Conservation (phyloP, 2,888 invertebrate species). For the Leuctra nigra region DNA sequence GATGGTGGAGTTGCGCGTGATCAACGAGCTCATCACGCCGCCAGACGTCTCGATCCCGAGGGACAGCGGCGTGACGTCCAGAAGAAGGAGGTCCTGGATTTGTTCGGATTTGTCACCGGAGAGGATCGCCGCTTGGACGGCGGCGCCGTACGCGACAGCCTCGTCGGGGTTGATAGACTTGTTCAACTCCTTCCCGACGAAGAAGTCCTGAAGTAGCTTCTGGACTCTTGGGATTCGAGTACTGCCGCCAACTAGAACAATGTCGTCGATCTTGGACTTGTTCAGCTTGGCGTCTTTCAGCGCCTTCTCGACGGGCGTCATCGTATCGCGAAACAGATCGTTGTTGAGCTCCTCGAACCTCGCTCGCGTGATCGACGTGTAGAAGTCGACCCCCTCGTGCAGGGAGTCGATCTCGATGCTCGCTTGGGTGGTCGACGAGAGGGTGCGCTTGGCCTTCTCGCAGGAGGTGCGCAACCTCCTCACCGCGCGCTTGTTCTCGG, state of each 20-base stretch:
- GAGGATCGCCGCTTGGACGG: constrained; percentile 57
- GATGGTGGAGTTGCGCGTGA: constrained; percentile 59
- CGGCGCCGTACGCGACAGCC: constrained; percentile 61
- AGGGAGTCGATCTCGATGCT: constrained; percentile 49
- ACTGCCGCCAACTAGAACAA: constrained; percentile 58
- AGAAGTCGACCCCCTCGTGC: constrained; percentile 55
- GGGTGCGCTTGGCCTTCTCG: constrained; percentile 44
- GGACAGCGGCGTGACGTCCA: constrained; percentile 59
- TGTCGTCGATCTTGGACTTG: constrained; percentile 55
- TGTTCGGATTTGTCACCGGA: constrained; percentile 48
- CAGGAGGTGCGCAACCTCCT: constrained; percentile 44
- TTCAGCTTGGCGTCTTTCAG: constrained; percentile 95
- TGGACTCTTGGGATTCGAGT: constrained; percentile 59
- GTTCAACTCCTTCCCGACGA: constrained; percentile 53
- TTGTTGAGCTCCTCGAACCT: constrained; percentile 92
- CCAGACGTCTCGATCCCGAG: constrained; percentile 66
- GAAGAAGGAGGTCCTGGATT: constrained; percentile 55
- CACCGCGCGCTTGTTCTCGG: constrained; percentile 41
- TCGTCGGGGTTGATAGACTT: constrained; percentile 67
- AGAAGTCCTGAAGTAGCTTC: constrained; percentile 39
- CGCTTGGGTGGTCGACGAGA: constrained; percentile 42
- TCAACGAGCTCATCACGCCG: constrained; percentile 62
- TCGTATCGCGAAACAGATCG: constrained; percentile 90
- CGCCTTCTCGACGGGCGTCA: constrained; percentile 58
- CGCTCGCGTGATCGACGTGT: constrained; percentile 54